phyloP scores from a whole-genome alignment of 2,797 vertebrate genomes.

The Megalops cyprinoides region DNA sequence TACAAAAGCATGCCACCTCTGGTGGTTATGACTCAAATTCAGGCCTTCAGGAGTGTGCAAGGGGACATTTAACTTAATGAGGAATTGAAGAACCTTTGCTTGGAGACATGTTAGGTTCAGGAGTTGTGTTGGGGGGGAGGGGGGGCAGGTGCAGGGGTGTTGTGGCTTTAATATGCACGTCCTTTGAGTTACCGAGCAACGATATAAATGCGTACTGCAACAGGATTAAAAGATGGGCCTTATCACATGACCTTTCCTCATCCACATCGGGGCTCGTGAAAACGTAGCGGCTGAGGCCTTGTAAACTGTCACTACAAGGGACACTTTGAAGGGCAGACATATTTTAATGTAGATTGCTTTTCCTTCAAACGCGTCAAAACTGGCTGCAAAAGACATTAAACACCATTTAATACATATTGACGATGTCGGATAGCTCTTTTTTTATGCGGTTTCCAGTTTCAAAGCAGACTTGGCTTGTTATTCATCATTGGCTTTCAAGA shows the following conservation, averaged over 20 bases:
- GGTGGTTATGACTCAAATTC: constrained; percentile 5
- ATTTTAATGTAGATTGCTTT: constrained; percentile 48
- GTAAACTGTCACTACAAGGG: constrained; percentile 36
- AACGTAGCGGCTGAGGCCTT: constrained; percentile 25
- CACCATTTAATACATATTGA: constrained; percentile 44
- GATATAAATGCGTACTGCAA: constrained; percentile 21
- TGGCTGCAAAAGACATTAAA: constrained; percentile 40
- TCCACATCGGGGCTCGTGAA: constrained; percentile 32
- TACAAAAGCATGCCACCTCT: not conserved
- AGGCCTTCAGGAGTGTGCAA: not conserved
- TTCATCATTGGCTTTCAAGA: constrained; percentile 9
- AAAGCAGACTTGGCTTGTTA: not conserved
- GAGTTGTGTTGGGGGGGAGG: not conserved
- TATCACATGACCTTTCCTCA: constrained; percentile 47
- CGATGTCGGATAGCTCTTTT: constrained; percentile 22
- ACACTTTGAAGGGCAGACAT: constrained; percentile 45
- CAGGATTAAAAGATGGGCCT: constrained; percentile 37
- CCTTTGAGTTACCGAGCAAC: not conserved
- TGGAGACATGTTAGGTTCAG: constrained; percentile 13
- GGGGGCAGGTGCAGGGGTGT: too few relatives aligned
- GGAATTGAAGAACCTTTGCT: constrained; percentile 22
- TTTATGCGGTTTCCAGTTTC: not conserved
- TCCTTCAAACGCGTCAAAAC: constrained; percentile 27
- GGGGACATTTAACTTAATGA: constrained; percentile 27
- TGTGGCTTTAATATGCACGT: constrained; percentile 40